Percentiles rank a stretch among this genome's conserved stretches.
Evolutionary conservation across 2,888 invertebrate species (phyloP).

Genomic region (Phania funesta): DNA sequence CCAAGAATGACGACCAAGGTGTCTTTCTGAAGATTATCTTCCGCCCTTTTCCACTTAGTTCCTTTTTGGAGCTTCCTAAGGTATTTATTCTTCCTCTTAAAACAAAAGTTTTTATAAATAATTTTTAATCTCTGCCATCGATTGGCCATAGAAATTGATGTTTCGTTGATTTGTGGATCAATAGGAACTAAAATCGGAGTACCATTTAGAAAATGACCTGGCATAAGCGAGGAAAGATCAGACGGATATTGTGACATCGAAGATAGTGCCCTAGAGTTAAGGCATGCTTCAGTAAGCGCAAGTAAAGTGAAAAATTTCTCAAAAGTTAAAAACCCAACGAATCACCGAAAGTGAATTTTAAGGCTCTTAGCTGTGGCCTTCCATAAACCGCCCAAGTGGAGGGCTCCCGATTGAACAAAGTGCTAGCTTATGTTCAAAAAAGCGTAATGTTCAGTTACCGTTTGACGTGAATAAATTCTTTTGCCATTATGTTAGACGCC

Average conservation of each 20-base stretch:
- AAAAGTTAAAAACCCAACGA: too few species aligned
- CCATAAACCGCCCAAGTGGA: too few species aligned
- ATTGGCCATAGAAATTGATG: not conserved
- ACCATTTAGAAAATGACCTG: too few species aligned
- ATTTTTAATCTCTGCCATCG: slow-evolving; percentile 18
- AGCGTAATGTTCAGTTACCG: too few species aligned
- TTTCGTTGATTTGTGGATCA: not conserved
- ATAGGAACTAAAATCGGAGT: not conserved
- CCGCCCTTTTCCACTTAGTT: not conserved
- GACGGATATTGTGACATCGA: not conserved
- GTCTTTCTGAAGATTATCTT: not conserved
- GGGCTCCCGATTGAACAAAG: too few species aligned
- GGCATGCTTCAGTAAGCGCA: slow-evolving; percentile 6
- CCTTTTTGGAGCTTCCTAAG: slow-evolving; percentile 4
- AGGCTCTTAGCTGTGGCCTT: too few species aligned
- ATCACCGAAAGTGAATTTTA: too few species aligned
- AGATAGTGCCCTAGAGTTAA: not conserved
- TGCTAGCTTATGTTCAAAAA: too few species aligned
- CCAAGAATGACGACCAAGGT: too few species aligned
- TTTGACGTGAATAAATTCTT: too few species aligned
- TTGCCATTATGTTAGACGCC: too few species aligned
- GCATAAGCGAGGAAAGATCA: too few species aligned
- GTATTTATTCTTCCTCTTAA: slow-evolving; percentile 17
- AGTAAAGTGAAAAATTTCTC: not conserved
- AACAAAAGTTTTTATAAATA: slow-evolving; percentile 9